These are phyloP conservation scores for Macaria notata DNA, from an alignment of 2,888 invertebrate genomes.

Conservation along the genomic window DNA sequence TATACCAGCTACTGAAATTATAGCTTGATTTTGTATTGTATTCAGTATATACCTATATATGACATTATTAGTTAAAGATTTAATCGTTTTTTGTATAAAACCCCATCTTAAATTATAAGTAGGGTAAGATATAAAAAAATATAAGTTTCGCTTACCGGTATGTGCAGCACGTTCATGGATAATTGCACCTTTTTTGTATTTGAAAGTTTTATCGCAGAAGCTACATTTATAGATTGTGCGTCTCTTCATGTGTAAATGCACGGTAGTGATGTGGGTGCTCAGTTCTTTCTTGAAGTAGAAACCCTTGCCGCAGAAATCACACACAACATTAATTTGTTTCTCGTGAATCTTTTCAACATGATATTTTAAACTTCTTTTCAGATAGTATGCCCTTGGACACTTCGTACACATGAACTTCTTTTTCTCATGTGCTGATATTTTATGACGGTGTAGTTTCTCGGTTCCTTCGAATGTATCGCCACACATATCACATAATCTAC, in stretches of 20 bases:
- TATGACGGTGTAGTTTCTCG: neutral
- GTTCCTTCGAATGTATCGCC: neutral
- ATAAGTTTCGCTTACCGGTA: conserved; percentile 7
- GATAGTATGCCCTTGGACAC: conserved; percentile 4
- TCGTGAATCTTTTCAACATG: conserved; percentile 5
- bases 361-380: neutral
- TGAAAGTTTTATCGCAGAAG: conserved; percentile 12
- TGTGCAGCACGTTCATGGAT: conserved; percentile 16
- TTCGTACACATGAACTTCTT: conserved; percentile 5
- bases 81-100: too few relatives aligned
- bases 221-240: conserved; percentile 2
- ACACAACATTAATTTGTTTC: conserved; percentile 1
- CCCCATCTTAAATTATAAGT: too few relatives aligned
- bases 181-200: conserved; percentile 4
- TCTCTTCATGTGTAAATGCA: conserved; percentile 4
- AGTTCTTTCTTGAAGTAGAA: neutral
- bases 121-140: too few relatives aligned
- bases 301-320: conserved; percentile 8
- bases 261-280: neutral
- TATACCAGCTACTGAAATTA: too few relatives aligned
- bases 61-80: neutral
- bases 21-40: neutral
- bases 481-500: conserved; percentile 4
- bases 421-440: neutral
- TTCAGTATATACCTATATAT: neutral